Base-by-base conservation (phyloP, 2,888 invertebrate genomes). In the Diarsia dahlii region DNA sequence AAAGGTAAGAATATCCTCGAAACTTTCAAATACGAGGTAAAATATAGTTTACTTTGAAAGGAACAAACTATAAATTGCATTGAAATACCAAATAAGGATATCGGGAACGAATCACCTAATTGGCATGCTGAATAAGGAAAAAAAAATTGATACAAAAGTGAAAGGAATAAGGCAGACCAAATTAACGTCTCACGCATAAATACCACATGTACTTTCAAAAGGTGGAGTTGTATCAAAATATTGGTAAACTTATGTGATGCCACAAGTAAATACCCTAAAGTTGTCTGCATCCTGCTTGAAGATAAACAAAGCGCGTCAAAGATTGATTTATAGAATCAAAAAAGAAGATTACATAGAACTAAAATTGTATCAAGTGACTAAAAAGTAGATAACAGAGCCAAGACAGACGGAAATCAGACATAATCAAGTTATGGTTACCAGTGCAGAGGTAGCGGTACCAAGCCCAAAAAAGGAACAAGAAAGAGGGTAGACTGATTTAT, bases 131-230 rank as follows among this genome's bases (percentile, higher is more conserved):
- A 20, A 46, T 23, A 54, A 52, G 45, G 23, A 34, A 81, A 78
- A 78, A 48, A 45, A 18, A 46, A 80, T 46, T 13, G 3, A 68
- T n/a, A 64, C 54, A 71, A 80, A 80, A 80, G 80, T 80, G 83
- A 80, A 80, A 83, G 78, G 82, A 60, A 77, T 63, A 78, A 52
- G 56, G 45, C 79, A 52, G 23, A 62, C n/a, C 46, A 71, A 78
- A 80, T 79, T 71, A 63, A 50, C 46, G 72, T 71, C 54, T 50
- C 46, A 20, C 39, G 69, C 54, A 60, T 78, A 78, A 78, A 71
- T 78, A 83, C 54, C 71, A 78, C 66, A 67, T 60, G 70, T 48
- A 28, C 60, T 63, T 78, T 82, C 56, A 81, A 79, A 68, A 76
- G 76, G 63, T 63, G 34, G 48, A 81, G 46, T 62, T 4, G 28